Evolutionary conservation across 2,888 invertebrate species (phyloP).

Genomic region (Branchipolynoe longqiensis): DNA sequence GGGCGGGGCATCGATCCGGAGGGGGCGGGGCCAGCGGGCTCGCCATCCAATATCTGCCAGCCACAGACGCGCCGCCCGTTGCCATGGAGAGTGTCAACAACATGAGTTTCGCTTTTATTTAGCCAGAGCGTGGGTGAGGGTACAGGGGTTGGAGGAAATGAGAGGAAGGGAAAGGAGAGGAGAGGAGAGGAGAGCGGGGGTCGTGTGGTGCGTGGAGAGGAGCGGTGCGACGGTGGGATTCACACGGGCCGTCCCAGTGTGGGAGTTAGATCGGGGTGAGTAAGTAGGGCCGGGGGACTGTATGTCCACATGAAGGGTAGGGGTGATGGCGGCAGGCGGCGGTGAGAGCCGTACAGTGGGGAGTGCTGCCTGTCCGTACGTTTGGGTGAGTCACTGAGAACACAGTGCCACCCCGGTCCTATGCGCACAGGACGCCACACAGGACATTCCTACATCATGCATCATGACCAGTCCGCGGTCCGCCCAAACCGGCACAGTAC

Average conservation of each 20-base stretch:
- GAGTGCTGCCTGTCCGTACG: too few species aligned
- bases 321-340: background rate
- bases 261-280: background rate
- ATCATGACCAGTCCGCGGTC: too few species aligned
- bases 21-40: slow-evolving; percentile 10
- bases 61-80: slow-evolving; percentile 44
- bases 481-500: too few species aligned
- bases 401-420: too few species aligned
- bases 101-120: too few species aligned
- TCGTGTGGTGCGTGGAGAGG: background rate
- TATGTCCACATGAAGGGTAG: background rate
- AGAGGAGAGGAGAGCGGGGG: background rate
- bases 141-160: background rate
- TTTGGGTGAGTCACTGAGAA: background rate
- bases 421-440: too few species aligned
- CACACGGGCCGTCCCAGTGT: background rate
- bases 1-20: background rate
- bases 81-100: slow-evolving; percentile 54
- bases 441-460: too few species aligned
- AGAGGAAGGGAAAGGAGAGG: background rate
- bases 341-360: background rate
- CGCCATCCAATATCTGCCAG: slow-evolving; percentile 18
- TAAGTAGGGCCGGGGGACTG: slow-evolving; percentile 1
- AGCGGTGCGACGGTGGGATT: background rate
- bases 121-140: background rate